phyloP scores from a whole-genome alignment of 2,888 invertebrate species.

The Caenorhabditis zanzibari region DNA sequence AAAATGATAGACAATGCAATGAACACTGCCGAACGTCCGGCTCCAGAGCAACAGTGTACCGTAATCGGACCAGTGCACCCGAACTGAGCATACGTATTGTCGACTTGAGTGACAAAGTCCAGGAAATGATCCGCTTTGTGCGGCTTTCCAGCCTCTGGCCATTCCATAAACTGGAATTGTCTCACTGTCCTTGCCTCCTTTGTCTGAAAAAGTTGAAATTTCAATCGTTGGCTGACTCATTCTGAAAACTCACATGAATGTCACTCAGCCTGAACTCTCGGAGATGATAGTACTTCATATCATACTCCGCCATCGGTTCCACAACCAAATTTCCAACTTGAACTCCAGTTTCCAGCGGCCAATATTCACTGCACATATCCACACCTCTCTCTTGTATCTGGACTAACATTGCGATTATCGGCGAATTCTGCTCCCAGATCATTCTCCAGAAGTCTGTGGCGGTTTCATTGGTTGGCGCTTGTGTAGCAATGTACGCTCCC shows the following conservation, averaged over 20 bases:
- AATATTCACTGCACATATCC: slow-evolving; percentile 99
- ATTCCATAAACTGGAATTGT: slow-evolving; percentile 90
- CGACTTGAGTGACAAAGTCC: slow-evolving; percentile 98
- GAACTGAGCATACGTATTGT: slow-evolving; percentile 99
- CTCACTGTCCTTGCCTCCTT: slow-evolving; percentile 96
- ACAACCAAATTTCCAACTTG: slow-evolving; percentile 93
- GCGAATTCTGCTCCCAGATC: slow-evolving; percentile 99
- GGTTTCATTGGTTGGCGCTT: slow-evolving; percentile 97
- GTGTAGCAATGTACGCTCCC: slow-evolving; percentile 97
- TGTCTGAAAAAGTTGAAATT: slow-evolving; percentile 86
- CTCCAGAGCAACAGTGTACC: slow-evolving; percentile 91
- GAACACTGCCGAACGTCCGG: slow-evolving; percentile 98
- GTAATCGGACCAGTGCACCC: slow-evolving; percentile 99
- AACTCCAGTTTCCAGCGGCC: slow-evolving; percentile 91
- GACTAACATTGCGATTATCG: slow-evolving; percentile 96
- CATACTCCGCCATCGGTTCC: slow-evolving; percentile 99
- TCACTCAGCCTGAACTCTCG: slow-evolving; percentile 98
- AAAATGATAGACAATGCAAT: slow-evolving; percentile 97
- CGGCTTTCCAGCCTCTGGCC: slow-evolving; percentile 88
- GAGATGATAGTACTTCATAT: slow-evolving; percentile 99
- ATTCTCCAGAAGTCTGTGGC: slow-evolving; percentile 99
- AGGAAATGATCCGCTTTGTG: slow-evolving; percentile 99
- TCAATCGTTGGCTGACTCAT: no score
- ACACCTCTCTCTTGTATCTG: slow-evolving; percentile 84
- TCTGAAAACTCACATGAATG: slow-evolving; percentile 87